Conservation (phyloP, 1,140 invertebrate species). For the Nylanderia fulva region DNA sequence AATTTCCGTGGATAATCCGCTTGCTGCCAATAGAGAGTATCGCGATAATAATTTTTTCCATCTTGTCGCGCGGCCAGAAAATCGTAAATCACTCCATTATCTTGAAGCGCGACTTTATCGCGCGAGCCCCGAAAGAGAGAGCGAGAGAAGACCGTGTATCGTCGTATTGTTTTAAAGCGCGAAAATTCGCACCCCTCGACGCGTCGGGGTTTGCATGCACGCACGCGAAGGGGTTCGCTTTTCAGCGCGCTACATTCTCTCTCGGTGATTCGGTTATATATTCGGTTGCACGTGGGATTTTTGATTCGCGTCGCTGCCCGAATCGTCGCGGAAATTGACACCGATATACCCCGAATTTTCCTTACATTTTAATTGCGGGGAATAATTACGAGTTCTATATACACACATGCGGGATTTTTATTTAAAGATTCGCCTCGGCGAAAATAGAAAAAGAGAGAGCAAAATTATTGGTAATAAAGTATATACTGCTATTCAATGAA, state of each 20-base stretch:
- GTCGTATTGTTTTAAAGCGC: conserved; percentile 65
- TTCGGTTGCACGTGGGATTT: conserved; percentile 29
- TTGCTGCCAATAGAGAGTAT: too few species aligned
- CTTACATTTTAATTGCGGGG: not conserved
- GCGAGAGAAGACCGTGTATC: not conserved
- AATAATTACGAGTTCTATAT: not conserved
- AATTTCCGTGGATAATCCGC: conserved; percentile 2
- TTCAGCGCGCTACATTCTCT: conserved; percentile 46
- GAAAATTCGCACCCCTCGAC: conserved; percentile 61
- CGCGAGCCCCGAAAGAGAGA: not conserved
- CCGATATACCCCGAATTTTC: conserved; percentile 5
- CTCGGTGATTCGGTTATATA: conserved; percentile 46
- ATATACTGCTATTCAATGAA: conserved; percentile 1
- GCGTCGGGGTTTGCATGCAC: not conserved
- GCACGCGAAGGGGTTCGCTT: conserved; percentile 37
- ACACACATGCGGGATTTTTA: not conserved
- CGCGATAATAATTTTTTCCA: conserved; percentile 27
- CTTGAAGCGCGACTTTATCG: conserved; percentile 44
- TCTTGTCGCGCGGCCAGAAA: not conserved
- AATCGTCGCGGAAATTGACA: conserved; percentile 28
- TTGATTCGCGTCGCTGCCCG: not conserved
- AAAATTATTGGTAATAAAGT: conserved; percentile 1
- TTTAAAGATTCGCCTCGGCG: not conserved
- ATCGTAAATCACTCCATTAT: conserved; percentile 48
- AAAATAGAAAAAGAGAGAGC: conserved; percentile 3